Evolutionary conservation across 2,113 vertebrate genomes (phyloP), one percentile per base, ranked within the genome.

Genomic region (Atractosteus spatula): DNA sequence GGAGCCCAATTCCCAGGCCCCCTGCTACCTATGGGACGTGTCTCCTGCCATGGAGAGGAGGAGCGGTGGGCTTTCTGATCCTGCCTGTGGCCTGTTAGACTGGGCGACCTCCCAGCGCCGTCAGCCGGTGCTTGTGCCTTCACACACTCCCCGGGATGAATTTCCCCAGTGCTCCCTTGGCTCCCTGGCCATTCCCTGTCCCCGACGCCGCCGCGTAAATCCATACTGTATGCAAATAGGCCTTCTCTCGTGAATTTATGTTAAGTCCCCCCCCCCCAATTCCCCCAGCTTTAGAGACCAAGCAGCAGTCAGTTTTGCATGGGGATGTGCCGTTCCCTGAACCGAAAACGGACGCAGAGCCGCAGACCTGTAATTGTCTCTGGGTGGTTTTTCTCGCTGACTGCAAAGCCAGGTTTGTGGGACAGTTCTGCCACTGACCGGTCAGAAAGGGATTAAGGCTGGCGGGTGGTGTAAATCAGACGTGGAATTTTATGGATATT

Each of bases 261-360:
- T 89, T 83, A 90, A 88, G 78, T 80, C 78, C 74, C 87, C 82
- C 45, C 82, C 44, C 17, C 17, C 1, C 17, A 29, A 29, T 29
- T 29, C 17, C 17, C 17, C 17, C 17, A 29, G 17, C 17, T 1
- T 29, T 1, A 1, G 86, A 85, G 80, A 77, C 70, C 17, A 70
- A 63, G 76, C 57, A 17, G 54, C 77, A 73, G 89, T 87, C 86
- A 89, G 87, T 91, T 84, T 79, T 66, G 79, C 79, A 76, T 78
- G 78, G 82, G 84, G 84, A 84, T 81, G 80, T 83, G 76, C 17
- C 16, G 74, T 82, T 86, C 85, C 84, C 79, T 81, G 81, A 85
- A 88, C 87, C 83, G 81, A 87, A 87, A 87, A 89, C 88, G 88
- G 87, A 91, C 83, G 82, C 85, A 89, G 85, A 89, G 87, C 90